These are phyloP conservation scores for Drosophila busckii DNA, from an alignment of 1,140 invertebrate genomes.

Conservation along the genomic window DNA sequence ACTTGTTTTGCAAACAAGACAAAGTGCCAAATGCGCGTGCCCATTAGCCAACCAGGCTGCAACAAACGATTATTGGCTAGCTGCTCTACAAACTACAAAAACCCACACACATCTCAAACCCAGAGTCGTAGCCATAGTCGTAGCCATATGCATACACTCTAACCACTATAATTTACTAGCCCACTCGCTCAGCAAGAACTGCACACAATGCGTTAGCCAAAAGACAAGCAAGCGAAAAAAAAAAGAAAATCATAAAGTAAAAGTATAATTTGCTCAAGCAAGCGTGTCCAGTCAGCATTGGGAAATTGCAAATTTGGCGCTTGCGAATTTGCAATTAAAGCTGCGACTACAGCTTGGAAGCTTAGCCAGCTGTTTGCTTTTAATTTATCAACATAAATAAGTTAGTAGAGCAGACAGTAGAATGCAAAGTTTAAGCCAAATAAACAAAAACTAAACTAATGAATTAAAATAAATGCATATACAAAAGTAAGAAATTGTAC, in stretches of 20 bases:
- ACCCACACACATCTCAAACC: constrained; percentile 29
- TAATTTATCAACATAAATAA: too few species aligned
- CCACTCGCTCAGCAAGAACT: constrained; percentile 26
- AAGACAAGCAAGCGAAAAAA: too few species aligned
- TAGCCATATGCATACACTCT: constrained; percentile 1
- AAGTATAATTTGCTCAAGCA: constrained; percentile 38
- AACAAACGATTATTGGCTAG: constrained; percentile 51
- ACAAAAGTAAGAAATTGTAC: too few species aligned
- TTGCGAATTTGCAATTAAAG: constrained; percentile 2
- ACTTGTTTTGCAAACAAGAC: constrained; percentile 41
- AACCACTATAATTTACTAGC: constrained; percentile 28
- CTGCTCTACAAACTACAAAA: constrained; percentile 29
- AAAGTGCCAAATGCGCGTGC: constrained; percentile 46
- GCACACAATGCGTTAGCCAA: constrained; percentile 45
- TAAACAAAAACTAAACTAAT: not conserved
- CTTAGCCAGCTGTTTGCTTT: constrained; percentile 8
- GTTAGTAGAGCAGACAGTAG: too few species aligned
- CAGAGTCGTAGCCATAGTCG: constrained; percentile 12
- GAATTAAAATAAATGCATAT: too few species aligned
- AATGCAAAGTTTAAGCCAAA: constrained; percentile 16
- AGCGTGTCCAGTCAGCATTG: constrained; percentile 2
- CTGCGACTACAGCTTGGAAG: constrained; percentile 19
- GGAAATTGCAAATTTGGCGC: constrained; percentile 4
- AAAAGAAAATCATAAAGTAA: constrained; percentile 42
- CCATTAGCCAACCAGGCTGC: constrained; percentile 53